Base-by-base conservation (phyloP, 1,140 invertebrate genomes). In the Achatina immaculata region DNA sequence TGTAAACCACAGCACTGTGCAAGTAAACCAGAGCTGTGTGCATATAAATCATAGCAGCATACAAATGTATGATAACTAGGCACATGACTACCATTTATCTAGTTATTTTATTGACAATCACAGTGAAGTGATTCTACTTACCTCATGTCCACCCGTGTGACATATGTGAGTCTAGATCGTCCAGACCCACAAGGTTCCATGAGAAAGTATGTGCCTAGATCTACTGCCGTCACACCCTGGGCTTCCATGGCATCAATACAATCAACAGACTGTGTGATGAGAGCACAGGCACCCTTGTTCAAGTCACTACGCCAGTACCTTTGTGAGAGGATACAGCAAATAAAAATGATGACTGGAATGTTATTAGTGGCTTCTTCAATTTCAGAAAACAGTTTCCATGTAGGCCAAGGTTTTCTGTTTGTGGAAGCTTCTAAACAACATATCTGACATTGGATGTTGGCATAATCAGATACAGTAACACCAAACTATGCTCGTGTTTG, bases 131-230 rank as follows among this genome's bases (percentile, higher is more conserved):
- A 14, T 21, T 55, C 48, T 24, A 55, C 76, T 6, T 92, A 97
- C 96, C 96, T 97, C 62, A 95, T 95, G 90, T 98, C 97, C 79
- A 97, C 95, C 86, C 97, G 93, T 16, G 95, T 95, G 45, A 98
- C 93, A 90, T 97, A 96, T 90, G 97, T 95, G 28, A 98, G 94
- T 51, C 96, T 92, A 16, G 96, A 97, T 87, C 95, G 94, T n/a
- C 96, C 96, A 85, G 96, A 95, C 73, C 96, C 96, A 85, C 96
- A 96, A 2, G 96, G 96, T 92, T 98, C 96, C 81, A 98, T 97
- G 31, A 98, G 94, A 92, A 96, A 98, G 66, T 96, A 93, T 21
- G 96, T 97, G n/a, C 96, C 96, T 31, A 98, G 92, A 62, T 97
- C 95, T 51, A 97, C 95, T 9, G 95, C 96, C 55, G 96, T 93